A percentile compares a stretch with the other conserved stretches of the same genome.
phyloP scores from a whole-genome alignment of 2,113 vertebrate genomes.

The Eptesicus fuscus region DNA sequence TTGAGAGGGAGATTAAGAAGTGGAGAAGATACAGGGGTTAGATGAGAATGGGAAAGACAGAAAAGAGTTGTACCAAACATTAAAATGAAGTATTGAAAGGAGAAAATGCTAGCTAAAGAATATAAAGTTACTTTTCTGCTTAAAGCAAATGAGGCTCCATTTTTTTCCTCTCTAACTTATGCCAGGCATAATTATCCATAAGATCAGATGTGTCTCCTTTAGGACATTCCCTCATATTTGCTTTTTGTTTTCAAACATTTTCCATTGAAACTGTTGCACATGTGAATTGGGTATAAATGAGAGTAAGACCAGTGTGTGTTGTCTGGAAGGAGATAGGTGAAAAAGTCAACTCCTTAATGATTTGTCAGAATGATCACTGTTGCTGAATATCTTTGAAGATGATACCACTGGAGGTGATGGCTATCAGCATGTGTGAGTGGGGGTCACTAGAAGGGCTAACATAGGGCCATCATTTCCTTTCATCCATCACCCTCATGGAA shows the following conservation, averaged over 20 bases:
- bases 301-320: neutral
- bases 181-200: neutral
- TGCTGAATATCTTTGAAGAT: conserved; percentile 38
- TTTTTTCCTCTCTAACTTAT: neutral
- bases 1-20: neutral
- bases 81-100: neutral
- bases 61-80: neutral
- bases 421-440: neutral
- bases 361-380: conserved; percentile 42
- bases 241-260: conserved; percentile 35
- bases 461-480: neutral
- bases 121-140: neutral
- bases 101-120: neutral
- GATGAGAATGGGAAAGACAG: neutral
- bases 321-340: neutral
- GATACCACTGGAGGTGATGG: neutral
- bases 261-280: neutral
- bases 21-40: neutral
- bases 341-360: neutral
- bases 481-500: neutral
- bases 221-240: neutral
- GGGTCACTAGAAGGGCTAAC: neutral
- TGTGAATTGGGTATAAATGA: conserved; percentile 12
- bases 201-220: neutral
- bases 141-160: neutral